These are phyloP conservation scores for Xerus rutilus DNA, from an alignment of 2,797 vertebrate species.

Conservation along the genomic window DNA sequence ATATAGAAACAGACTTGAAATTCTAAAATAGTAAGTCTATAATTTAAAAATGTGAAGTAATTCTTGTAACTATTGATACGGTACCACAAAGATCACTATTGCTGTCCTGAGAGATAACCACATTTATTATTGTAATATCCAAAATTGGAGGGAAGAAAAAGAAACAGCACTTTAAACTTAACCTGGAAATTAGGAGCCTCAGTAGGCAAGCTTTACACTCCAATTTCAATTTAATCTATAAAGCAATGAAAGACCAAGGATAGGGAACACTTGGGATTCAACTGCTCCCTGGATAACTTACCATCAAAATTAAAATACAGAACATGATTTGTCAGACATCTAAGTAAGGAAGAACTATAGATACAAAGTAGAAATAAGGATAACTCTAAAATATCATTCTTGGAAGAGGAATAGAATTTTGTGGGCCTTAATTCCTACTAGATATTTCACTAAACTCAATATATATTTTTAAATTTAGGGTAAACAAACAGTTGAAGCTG, in stretches of 20 bases:
- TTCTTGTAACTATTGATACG: conserved; percentile 44
- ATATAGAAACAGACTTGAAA: conserved; percentile 20
- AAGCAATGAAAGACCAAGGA: not conserved
- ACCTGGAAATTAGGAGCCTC: conserved; percentile 22
- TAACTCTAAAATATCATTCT: not conserved
- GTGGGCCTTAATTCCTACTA: not conserved
- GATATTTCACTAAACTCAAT: not conserved
- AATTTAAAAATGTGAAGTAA: conserved; percentile 67
- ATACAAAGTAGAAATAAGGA: conserved; percentile 49
- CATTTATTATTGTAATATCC: conserved; percentile 54
- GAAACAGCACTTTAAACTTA: conserved; percentile 18
- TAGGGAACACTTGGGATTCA: not conserved
- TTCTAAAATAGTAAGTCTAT: conserved; percentile 45
- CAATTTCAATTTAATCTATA: not conserved
- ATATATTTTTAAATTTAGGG: not conserved
- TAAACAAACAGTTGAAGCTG: not conserved
- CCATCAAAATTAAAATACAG: not conserved
- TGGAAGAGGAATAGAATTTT: not conserved
- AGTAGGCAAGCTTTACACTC: not conserved
- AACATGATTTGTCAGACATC: not conserved
- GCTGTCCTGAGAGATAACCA: not conserved
- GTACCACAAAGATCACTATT: conserved; percentile 9
- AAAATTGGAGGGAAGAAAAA: not conserved
- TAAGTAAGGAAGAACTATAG: not conserved
- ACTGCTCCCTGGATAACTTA: not conserved